Percentiles rank a stretch among this genome's conserved stretches.
phyloP scores from a whole-genome alignment of 2,797 vertebrate species.

The Galago senegalensis region DNA sequence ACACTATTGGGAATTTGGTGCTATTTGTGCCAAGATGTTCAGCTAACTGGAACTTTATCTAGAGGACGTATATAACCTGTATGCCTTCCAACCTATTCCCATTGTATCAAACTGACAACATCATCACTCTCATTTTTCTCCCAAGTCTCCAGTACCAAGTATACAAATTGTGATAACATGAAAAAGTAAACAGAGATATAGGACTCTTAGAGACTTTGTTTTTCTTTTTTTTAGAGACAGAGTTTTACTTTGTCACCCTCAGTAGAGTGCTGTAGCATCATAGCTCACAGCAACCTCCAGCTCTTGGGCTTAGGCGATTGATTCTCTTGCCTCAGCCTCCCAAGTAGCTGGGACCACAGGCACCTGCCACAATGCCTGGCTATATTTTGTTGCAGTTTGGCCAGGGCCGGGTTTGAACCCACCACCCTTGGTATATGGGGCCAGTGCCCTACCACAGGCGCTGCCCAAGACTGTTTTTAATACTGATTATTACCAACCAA shows the following conservation, averaged over 20 bases:
- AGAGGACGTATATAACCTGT: conserved; percentile 33
- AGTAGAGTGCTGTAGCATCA: too few relatives aligned
- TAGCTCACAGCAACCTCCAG: too few relatives aligned
- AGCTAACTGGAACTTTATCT: conserved; percentile 18
- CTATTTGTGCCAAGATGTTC: conserved; percentile 24
- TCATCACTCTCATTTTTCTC: neutral
- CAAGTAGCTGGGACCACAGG: too few relatives aligned
- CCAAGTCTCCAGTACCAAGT: neutral
- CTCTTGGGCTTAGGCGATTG: too few relatives aligned
- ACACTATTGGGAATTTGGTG: neutral
- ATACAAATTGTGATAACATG: neutral
- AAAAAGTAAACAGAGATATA: neutral
- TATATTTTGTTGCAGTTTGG: too few relatives aligned
- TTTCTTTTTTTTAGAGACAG: neutral
- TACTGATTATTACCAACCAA: neutral
- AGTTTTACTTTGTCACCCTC: too few relatives aligned
- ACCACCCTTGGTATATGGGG: too few relatives aligned
- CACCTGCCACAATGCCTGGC: too few relatives aligned
- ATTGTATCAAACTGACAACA: neutral
- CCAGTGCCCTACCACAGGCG: too few relatives aligned
- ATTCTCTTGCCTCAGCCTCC: too few relatives aligned
- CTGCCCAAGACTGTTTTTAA: neutral
- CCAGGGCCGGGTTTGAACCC: too few relatives aligned
- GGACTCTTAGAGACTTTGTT: neutral
- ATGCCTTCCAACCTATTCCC: conserved; percentile 19